Evolutionary conservation across 2,888 invertebrate species (phyloP).

Genomic region (Perithous albicinctus): DNA sequence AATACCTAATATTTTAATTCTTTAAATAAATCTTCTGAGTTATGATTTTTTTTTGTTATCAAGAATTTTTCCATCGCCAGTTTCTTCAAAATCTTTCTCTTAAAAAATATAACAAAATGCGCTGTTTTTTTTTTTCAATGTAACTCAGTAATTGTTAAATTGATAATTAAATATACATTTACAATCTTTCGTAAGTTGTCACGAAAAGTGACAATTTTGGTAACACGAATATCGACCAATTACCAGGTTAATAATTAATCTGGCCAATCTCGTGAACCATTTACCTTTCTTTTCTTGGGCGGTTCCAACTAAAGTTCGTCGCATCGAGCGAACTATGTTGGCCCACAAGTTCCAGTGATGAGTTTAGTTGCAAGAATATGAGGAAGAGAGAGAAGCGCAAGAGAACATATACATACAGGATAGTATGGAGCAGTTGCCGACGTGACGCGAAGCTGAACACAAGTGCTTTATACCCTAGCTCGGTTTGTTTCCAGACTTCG

Average conservation of each 20-base stretch:
- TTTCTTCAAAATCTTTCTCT: no score
- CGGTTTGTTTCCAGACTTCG: background rate
- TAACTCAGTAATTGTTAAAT: no score
- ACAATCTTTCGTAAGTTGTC: background rate
- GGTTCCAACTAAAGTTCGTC: constrained; percentile 1
- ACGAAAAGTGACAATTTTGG: no score
- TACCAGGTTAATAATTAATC: background rate
- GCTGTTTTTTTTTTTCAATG: no score
- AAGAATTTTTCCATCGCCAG: no score
- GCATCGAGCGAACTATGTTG: constrained; percentile 11
- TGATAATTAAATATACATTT: no score
- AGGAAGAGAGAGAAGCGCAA: constrained; percentile 34
- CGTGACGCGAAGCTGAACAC: constrained; percentile 8
- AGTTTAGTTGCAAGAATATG: constrained; percentile 15
- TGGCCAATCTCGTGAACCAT: background rate
- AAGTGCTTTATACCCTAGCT: background rate
- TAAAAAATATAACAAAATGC: no score
- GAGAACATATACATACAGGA: constrained; percentile 11
- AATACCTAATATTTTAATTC: no score
- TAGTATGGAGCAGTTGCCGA: constrained; percentile 28
- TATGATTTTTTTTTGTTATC: no score
- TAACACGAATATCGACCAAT: background rate
- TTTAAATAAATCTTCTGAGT: no score
- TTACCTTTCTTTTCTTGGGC: background rate
- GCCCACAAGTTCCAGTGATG: constrained; percentile 8